Evolutionary conservation across 2,888 invertebrate species (phyloP).

Genomic region (Calameuta filiformis): DNA sequence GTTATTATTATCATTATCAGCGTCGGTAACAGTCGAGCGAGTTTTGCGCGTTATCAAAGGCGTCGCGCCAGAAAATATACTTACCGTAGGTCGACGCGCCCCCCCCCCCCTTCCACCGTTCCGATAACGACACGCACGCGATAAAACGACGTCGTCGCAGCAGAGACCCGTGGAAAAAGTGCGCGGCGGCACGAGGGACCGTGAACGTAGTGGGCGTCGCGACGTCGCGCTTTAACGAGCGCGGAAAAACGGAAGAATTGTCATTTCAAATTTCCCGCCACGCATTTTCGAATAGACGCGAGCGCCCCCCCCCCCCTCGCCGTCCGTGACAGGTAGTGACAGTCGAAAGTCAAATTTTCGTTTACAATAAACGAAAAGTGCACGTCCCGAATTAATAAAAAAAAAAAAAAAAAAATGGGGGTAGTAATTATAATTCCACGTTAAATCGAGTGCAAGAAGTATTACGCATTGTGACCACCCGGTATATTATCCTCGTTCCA

Average conservation of each 20-base stretch:
- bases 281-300: too few species aligned
- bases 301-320: too few species aligned
- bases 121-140: background rate
- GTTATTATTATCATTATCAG: background rate
- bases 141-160: background rate
- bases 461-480: background rate
- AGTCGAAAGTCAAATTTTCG: too few species aligned
- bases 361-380: too few species aligned
- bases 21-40: background rate
- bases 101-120: background rate
- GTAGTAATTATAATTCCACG: background rate
- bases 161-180: background rate
- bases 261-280: too few species aligned
- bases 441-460: background rate
- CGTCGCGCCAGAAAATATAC: background rate
- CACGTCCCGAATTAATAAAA: too few species aligned
- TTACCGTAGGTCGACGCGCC: background rate
- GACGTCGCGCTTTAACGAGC: background rate
- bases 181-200: background rate
- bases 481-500: background rate
- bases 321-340: too few species aligned
- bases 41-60: background rate
- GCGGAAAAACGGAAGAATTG: too few species aligned
- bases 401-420: too few species aligned
- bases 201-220: too few species aligned